These are phyloP conservation scores for Cetoscarus ocellatus DNA, from an alignment of 2,797 vertebrate species.

Conservation along the genomic window DNA sequence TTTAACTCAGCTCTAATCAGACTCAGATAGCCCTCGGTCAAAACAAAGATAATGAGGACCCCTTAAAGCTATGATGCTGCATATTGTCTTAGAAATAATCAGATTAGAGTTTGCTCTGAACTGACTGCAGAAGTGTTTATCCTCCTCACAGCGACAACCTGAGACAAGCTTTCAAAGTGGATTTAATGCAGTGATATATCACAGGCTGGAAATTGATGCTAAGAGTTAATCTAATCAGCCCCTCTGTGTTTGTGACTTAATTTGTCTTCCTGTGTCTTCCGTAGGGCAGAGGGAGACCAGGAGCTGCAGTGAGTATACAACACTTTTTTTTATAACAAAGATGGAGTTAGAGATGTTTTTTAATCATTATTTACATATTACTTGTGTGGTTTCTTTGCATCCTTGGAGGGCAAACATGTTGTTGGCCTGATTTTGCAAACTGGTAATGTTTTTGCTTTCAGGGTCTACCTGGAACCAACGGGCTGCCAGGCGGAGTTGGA, in stretches of 20 bases:
- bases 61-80: not conserved
- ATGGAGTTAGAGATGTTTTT: not conserved
- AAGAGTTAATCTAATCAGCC: conserved; percentile 35
- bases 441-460: conserved; percentile 66
- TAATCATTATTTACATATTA: not conserved
- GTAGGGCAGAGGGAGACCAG: conserved; percentile 95
- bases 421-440: not conserved
- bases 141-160: conserved; percentile 13
- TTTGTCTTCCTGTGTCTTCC: conserved; percentile 79
- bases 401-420: not conserved
- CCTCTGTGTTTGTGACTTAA: conserved; percentile 71
- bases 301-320: conserved; percentile 91
- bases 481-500: conserved; percentile 90
- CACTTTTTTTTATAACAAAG: conserved; percentile 4
- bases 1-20: not conserved
- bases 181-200: conserved; percentile 18
- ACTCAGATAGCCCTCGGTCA: not conserved
- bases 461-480: conserved; percentile 94
- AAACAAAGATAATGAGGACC: not conserved
- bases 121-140: not conserved
- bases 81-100: conserved; percentile 6
- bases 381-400: not conserved
- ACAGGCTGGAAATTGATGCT: conserved; percentile 20
- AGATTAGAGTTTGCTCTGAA: not conserved
- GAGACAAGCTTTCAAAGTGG: conserved; percentile 13